Evolutionary conservation across 2,888 invertebrate species (phyloP), one percentile per base, ranked within the genome.

Genomic region (Polyommatus icarus): DNA sequence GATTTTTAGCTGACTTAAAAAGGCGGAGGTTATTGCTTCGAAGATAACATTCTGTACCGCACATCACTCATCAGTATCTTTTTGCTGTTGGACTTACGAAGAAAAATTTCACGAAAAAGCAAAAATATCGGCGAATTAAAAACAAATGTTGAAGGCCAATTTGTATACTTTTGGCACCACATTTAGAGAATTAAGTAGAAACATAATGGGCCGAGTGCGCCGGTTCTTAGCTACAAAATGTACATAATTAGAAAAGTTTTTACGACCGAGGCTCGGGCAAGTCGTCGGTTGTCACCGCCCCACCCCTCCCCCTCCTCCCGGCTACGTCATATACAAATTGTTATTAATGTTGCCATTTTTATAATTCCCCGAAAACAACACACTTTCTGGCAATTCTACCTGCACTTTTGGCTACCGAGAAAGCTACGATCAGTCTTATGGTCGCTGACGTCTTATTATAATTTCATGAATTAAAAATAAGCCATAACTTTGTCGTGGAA

Each of bases 171-270:
- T 82, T 82, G 89, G 88, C 89, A 89, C 86, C 87, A 85, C 86
- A 91, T 89, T 86, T 86, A 83, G 86, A 86, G 90, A 91, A 91
- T 90, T 89, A 91, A 91, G 89, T 90, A 88, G 89, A 89, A 91
- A 91, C 90, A 91, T 92, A 91, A 91, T 88, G 88, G 84, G 85
- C 83, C 83, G 86, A 88, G 87, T 87, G 86, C 83, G 83, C 80
- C 85, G 86, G 85, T 88, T 90, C 90, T 92, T 91, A 88, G 89
- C 90, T 89, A 89, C 92, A 90, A 91, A 94, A 92, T 92, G 90
- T 91, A 90, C 90, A 91, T 93, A 93, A 93, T 93, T 93, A 94
- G 90, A 90, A 93, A 93, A 93, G 93, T 93, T 94, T 94, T 93
- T 93, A 93, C 88, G 92, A 91, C 90, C 88, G 84, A 82, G 85